A percentile compares a stretch with the other conserved stretches of the same genome.
Evolutionary conservation across 2,113 vertebrate species (phyloP).

Genomic region (Chrysemys picta): DNA sequence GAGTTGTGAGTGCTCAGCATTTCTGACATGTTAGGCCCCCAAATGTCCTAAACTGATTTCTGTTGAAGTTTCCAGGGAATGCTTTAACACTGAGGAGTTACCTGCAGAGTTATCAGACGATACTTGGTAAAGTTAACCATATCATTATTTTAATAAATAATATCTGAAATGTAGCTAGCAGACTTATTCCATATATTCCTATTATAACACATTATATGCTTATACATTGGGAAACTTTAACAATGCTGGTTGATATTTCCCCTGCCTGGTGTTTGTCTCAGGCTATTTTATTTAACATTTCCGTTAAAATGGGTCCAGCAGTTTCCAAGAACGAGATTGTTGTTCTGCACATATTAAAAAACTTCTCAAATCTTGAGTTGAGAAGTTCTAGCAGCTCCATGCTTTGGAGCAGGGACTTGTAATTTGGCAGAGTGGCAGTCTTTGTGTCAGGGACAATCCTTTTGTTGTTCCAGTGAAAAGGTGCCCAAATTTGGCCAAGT

Average conservation of each 20-base stretch:
- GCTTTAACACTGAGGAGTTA: constrained; percentile 17
- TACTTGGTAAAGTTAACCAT: constrained; percentile 31
- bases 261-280: constrained; percentile 49
- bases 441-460: not conserved
- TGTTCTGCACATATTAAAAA: constrained; percentile 22
- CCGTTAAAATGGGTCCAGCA: constrained; percentile 1
- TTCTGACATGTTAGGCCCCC: not conserved
- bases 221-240: constrained; percentile 50
- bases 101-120: constrained; percentile 17
- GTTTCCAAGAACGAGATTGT: not conserved
- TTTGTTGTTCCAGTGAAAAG: not conserved
- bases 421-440: not conserved
- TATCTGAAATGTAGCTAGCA: constrained; percentile 54
- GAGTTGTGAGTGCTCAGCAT: not conserved
- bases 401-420: not conserved
- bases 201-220: constrained; percentile 37
- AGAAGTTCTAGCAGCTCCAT: not conserved
- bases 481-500: not conserved
- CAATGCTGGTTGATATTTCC: constrained; percentile 65
- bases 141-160: constrained; percentile 46
- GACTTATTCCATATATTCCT: constrained; percentile 52
- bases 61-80: not conserved
- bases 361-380: not conserved
- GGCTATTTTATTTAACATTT: constrained; percentile 22
- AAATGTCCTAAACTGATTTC: not conserved